Conservation (phyloP, 2,888 invertebrate genomes). For the Phortica okadai region DNA sequence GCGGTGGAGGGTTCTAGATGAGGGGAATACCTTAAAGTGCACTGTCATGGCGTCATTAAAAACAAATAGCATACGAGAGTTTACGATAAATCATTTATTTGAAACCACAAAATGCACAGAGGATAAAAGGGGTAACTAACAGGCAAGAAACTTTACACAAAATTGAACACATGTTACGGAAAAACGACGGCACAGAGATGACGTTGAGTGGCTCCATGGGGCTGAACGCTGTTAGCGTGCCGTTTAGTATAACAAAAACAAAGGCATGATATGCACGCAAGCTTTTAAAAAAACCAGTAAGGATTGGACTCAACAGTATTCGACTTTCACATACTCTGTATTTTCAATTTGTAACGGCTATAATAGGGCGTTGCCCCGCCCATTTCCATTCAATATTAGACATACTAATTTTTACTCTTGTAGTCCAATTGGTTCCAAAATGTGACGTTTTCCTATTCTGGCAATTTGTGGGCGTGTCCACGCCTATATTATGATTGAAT, state of each 20-base stretch:
- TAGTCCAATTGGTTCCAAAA: too few species aligned
- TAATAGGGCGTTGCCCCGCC: too few species aligned
- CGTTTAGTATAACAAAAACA: neutral
- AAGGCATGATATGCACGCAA: constrained; percentile 20
- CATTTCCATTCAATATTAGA: too few species aligned
- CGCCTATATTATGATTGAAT: too few species aligned
- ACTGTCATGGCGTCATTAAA: constrained; percentile 37
- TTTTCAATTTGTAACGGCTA: too few species aligned
- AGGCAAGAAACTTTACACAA: neutral
- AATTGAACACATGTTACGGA: neutral
- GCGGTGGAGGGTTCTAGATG: constrained; percentile 28
- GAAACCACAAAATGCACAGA: constrained; percentile 1
- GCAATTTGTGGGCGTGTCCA: too few species aligned
- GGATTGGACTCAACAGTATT: too few species aligned
- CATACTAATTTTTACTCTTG: too few species aligned
- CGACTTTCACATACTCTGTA: too few species aligned
- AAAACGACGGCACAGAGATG: neutral
- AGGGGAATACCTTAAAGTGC: constrained; percentile 41
- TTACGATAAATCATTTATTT: constrained; percentile 30
- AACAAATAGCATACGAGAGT: constrained; percentile 7
- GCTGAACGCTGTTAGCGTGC: neutral
- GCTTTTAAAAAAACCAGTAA: neutral
- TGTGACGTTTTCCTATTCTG: too few species aligned
- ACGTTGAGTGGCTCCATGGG: neutral
- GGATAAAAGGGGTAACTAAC: constrained; percentile 10